Conservation (phyloP, 2,888 invertebrate genomes). For the Mythimna lalbum region DNA sequence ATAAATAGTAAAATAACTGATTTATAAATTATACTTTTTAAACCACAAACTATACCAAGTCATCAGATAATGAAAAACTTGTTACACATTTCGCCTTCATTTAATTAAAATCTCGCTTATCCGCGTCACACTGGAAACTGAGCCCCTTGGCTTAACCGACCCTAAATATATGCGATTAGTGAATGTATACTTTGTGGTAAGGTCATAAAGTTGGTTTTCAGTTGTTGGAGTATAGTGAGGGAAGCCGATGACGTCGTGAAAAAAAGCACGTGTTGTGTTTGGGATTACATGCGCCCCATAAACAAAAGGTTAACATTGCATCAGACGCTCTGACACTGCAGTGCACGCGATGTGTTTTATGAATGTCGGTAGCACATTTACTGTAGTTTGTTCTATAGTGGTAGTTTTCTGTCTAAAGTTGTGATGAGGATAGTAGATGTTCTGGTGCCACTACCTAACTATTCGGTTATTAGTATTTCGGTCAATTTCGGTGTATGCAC, state of each 20-base stretch:
- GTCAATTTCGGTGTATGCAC: too few species aligned
- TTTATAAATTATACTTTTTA: not conserved
- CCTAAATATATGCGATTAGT: slow-evolving; percentile 63
- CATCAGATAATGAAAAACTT: slow-evolving; percentile 63
- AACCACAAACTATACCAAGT: slow-evolving; percentile 44
- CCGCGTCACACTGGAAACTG: slow-evolving; percentile 86
- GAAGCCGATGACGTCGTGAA: slow-evolving; percentile 82
- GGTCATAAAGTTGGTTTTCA: slow-evolving; percentile 68
- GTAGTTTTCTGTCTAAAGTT: too few species aligned
- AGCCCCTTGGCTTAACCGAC: slow-evolving; percentile 82
- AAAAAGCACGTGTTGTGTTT: slow-evolving; percentile 90
- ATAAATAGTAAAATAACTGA: too few species aligned
- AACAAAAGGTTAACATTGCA: slow-evolving; percentile 87
- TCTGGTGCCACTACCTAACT: too few species aligned
- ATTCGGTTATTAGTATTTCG: too few species aligned
- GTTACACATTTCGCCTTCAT: slow-evolving; percentile 76
- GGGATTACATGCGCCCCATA: slow-evolving; percentile 88
- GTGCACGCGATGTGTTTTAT: slow-evolving; percentile 49
- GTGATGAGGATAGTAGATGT: too few species aligned
- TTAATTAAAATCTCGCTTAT: slow-evolving; percentile 89
- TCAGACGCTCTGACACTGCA: slow-evolving; percentile 67
- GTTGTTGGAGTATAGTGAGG: slow-evolving; percentile 54
- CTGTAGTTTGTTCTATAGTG: not conserved
- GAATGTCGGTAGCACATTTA: slow-evolving; percentile 1
- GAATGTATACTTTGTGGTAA: slow-evolving; percentile 66